Evolutionary conservation across 2,797 vertebrate species (phyloP), one percentile per base, ranked within the genome.

Genomic region (Rhinichthys osculus): DNA sequence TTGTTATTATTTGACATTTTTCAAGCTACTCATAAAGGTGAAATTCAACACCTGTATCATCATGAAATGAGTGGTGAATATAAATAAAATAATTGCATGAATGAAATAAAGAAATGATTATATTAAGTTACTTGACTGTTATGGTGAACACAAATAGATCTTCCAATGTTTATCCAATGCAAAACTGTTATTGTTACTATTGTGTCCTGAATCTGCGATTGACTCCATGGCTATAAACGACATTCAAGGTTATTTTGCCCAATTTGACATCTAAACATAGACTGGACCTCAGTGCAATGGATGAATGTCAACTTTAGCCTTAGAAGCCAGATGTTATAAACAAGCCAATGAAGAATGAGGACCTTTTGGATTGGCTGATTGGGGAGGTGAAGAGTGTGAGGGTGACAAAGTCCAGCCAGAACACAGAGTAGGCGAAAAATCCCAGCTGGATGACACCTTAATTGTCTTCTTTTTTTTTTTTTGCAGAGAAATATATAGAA

Each of bases 281-380:
- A 83, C 35, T 67, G 71, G 71, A 40, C 35, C 30, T 59, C 59
- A 57, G 70, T 66, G 69, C 59, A 73, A 72, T 78, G n/a, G 69
- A 78, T 57, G 82, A 52, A 30, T 82, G 78, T 85, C 70, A 83
- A 86, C 50, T 71, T 54, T 72, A 85, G 78, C 66, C 57, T 57
- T 83, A 40, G 66, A 19, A 87, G 78, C 83, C 89, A 90, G 86
- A 86, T 89, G 90, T 88, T 89, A 57, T 78, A 72, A 84, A 89
- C 83, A 83, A 83, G 78, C 54, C 44, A 78, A 2, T 52, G 62
- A 87, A 66, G 73, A 87, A 87, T 86, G 83, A 71, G 30, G 64
- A 73, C 59, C 44, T 80, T 85, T 79, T 88, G 74, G 57, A 81
- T 79, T 77, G 78, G 83, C 82, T 87, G 85, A 84, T 84, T 88